phyloP scores from a whole-genome alignment of 2,113 vertebrate species.

The Trichomycterus rosablanca region DNA sequence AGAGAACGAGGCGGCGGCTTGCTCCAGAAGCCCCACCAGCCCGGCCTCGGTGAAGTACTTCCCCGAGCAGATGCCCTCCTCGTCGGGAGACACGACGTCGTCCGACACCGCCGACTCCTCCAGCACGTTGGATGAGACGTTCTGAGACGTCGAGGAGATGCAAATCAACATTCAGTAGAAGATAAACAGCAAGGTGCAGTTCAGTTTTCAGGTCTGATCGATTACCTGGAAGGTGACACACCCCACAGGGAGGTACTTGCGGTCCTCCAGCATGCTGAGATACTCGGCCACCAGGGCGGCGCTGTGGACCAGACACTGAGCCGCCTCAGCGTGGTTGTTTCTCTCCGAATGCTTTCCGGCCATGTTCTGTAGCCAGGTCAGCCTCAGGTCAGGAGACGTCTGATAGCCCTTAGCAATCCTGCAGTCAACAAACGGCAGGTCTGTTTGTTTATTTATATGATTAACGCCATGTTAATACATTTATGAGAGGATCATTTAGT shows the following conservation, averaged over 20 bases:
- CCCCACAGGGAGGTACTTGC: conserved; percentile 96
- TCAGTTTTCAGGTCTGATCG: background rate
- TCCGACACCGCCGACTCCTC: conserved; percentile 98
- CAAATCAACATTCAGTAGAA: background rate
- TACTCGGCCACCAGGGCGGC: conserved; percentile 97
- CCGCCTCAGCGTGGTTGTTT: conserved; percentile 92
- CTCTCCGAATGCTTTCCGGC: conserved; percentile 95
- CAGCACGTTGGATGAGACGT: conserved; percentile 95
- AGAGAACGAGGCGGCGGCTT: conserved; percentile 93
- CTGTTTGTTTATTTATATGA: too few relatives aligned
- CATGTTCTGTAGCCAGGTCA: conserved; percentile 99
- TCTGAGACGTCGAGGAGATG: conserved; percentile 63
- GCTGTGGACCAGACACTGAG: conserved; percentile 95
- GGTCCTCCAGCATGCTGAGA: conserved; percentile 96
- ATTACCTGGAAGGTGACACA: conserved; percentile 95
- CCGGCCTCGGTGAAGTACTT: conserved; percentile 97
- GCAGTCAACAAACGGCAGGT: conserved; percentile 5
- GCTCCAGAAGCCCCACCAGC: conserved; percentile 93
- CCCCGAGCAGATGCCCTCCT: conserved; percentile 97
- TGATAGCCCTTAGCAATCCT: conserved; percentile 99
- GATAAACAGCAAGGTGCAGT: background rate
- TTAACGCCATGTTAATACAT: too few relatives aligned
- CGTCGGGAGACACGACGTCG: conserved; percentile 95
- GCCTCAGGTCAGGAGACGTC: conserved; percentile 90
- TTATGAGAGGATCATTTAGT: too few relatives aligned